phyloP scores from a whole-genome alignment of 2,113 vertebrate genomes.

The Otis tarda region DNA sequence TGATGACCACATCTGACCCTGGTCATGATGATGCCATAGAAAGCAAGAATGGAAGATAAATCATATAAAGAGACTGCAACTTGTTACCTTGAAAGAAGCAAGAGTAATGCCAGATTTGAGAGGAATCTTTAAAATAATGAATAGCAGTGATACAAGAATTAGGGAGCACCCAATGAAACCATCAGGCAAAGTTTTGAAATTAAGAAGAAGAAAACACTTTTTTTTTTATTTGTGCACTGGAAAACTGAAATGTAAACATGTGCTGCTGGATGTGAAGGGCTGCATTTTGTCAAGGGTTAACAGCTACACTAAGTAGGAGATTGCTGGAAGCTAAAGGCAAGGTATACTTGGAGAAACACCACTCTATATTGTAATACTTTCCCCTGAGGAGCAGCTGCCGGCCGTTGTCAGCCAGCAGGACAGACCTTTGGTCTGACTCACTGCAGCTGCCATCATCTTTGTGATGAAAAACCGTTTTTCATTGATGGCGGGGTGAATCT shows the following conservation, averaged over 20 bases:
- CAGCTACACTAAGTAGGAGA: neutral
- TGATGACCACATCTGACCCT: neutral
- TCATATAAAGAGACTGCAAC: too few relatives aligned
- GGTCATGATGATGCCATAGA: neutral
- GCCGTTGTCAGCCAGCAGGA: neutral
- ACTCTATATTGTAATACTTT: neutral
- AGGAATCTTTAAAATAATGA: neutral
- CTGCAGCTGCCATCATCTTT: neutral
- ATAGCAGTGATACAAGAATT: neutral
- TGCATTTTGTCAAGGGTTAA: neutral
- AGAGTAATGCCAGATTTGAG: neutral
- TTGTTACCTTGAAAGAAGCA: neutral
- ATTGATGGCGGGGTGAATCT: neutral
- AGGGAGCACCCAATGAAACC: neutral
- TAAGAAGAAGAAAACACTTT: neutral
- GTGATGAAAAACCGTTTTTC: neutral
- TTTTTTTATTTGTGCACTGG: neutral
- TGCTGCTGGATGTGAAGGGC: neutral
- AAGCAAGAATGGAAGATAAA: neutral
- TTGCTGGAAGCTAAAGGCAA: neutral
- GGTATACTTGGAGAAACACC: neutral
- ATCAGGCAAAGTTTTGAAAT: neutral
- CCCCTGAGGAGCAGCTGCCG: neutral
- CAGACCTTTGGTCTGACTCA: neutral
- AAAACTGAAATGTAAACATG: neutral